Conservation (phyloP, 2,113 vertebrate genomes). For the Chlorodrepanis virens region DNA sequence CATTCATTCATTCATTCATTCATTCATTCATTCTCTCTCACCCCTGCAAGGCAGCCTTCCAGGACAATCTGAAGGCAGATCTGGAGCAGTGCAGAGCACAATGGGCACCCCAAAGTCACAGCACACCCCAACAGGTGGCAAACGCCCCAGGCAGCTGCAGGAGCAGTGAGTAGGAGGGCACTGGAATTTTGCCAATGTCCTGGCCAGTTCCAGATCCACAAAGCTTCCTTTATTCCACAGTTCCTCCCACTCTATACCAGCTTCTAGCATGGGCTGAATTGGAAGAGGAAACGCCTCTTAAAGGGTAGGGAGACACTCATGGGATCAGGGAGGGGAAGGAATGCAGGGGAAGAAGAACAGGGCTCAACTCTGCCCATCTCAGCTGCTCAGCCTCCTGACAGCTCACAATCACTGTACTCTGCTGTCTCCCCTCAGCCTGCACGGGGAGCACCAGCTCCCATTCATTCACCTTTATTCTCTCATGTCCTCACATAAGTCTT, state of each 20-base stretch:
- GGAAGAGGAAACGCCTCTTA: not conserved
- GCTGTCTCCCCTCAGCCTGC: not conserved
- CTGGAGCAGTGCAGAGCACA: not conserved
- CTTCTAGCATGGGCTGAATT: not conserved
- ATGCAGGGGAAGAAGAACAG: not conserved
- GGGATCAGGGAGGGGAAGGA: not conserved
- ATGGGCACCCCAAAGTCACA: not conserved
- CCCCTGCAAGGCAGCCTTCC: no score
- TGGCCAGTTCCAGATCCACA: not conserved
- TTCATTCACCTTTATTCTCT: not conserved
- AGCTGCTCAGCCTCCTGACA: not conserved
- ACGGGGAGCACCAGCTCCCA: not conserved
- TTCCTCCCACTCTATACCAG: not conserved
- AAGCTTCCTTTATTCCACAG: not conserved
- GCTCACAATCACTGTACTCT: not conserved
- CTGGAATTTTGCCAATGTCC: not conserved
- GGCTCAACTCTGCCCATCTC: not conserved
- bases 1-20: not conserved
- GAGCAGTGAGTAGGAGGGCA: not conserved
- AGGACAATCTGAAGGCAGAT: not conserved
- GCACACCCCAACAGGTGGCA: not conserved
- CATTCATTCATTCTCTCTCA: not conserved
- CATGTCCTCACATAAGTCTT: not conserved
- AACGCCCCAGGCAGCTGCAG: not conserved
- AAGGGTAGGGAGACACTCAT: not conserved